Percentiles rank a stretch among this genome's conserved stretches.
Conservation (phyloP, 2,888 invertebrate species). For the Megaustenia siamemsis region DNA sequence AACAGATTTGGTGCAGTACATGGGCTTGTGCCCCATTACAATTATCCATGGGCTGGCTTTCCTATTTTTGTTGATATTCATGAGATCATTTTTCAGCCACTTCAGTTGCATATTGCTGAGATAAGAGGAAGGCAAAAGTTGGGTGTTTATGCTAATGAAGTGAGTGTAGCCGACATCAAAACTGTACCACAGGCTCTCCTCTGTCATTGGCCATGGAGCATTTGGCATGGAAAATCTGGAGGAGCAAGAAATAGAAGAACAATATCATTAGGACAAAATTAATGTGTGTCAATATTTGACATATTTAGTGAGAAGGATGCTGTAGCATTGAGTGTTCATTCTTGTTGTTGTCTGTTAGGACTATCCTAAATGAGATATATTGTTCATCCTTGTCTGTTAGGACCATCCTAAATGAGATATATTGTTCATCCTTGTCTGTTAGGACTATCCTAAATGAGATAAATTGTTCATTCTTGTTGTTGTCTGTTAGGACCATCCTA, state of each 20-base stretch:
- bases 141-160: constrained; percentile 71
- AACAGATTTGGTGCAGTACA: constrained; percentile 76
- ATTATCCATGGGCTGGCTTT: constrained; percentile 76
- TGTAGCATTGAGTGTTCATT: too few species aligned
- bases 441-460: too few species aligned
- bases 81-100: constrained; percentile 72
- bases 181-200: constrained; percentile 77
- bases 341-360: too few species aligned
- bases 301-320: too few species aligned
- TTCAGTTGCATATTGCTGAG: constrained; percentile 82
- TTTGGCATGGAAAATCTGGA: constrained; percentile 76
- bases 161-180: constrained; percentile 75
- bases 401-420: too few species aligned
- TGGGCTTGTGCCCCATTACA: constrained; percentile 77
- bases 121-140: constrained; percentile 81
- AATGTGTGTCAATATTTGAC: too few species aligned
- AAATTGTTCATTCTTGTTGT: too few species aligned
- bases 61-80: constrained; percentile 68
- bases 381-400: too few species aligned
- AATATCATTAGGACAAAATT: not conserved
- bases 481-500: too few species aligned
- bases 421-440: too few species aligned
- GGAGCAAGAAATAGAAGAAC: constrained; percentile 35
- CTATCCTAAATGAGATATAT: too few species aligned
- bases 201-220: constrained; percentile 73